Conservation (phyloP, 2,888 invertebrate genomes). For the Synergus laeviventris region DNA sequence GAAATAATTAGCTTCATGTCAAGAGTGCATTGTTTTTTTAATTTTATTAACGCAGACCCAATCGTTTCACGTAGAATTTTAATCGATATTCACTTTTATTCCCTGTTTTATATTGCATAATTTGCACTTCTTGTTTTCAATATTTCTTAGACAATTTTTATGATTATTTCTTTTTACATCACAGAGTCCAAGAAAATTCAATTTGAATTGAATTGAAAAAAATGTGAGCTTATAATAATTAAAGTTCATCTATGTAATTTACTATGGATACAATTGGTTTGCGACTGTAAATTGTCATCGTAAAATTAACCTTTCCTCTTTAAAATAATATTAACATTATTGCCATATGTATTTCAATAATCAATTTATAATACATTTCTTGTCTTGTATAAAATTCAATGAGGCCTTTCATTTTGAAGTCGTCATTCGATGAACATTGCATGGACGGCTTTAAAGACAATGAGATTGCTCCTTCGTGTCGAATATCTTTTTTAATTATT, state of each 20-base stretch:
- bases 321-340: constrained; percentile 5
- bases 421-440: constrained; percentile 33
- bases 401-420: constrained; percentile 45
- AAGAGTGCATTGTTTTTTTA: constrained; percentile 4
- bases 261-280: not conserved
- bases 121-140: not conserved
- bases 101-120: not conserved
- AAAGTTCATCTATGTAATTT: not conserved
- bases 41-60: not conserved
- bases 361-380: constrained; percentile 22
- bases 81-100: constrained; percentile 10
- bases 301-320: not conserved
- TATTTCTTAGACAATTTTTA: not conserved
- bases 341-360: constrained; percentile 27
- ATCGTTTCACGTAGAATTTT: not conserved
- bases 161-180: not conserved
- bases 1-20: constrained; percentile 32
- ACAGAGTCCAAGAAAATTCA: no score
- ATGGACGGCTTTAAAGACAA: constrained; percentile 15
- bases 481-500: constrained; percentile 20
- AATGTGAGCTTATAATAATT: not conserved
- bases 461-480: constrained; percentile 19
- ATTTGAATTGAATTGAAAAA: no score
- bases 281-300: not conserved
- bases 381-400: constrained; percentile 51